phyloP scores from a whole-genome alignment of 2,888 invertebrate genomes.

The Rhamphomyia laevipes region DNA sequence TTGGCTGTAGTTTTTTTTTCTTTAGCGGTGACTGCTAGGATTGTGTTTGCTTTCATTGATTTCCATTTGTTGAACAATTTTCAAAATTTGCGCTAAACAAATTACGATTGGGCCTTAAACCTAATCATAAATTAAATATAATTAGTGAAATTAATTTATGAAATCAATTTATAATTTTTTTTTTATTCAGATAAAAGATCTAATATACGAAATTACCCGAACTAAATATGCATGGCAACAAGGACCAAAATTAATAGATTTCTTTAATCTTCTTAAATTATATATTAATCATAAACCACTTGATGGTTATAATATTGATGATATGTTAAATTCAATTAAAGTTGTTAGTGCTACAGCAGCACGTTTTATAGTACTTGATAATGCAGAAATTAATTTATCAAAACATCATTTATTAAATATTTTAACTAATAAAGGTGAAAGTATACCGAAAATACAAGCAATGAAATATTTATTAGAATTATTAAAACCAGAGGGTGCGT shows the following conservation, averaged over 20 bases:
- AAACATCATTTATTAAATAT: constrained; percentile 8
- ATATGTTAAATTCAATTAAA: constrained; percentile 30
- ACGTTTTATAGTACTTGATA: background rate
- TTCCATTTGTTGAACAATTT: too few relatives aligned
- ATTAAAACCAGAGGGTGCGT: background rate
- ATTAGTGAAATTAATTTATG: too few relatives aligned
- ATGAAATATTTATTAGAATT: constrained; percentile 10
- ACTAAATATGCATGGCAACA: too few relatives aligned
- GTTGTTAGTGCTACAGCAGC: background rate
- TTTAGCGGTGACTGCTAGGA: too few relatives aligned
- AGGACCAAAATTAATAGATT: constrained; percentile 19
- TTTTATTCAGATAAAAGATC: too few relatives aligned
- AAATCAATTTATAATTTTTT: too few relatives aligned
- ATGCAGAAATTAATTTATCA: constrained; percentile 1
- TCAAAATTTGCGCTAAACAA: too few relatives aligned
- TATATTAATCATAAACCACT: constrained; percentile 56
- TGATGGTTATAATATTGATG: constrained; percentile 40
- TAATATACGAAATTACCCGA: too few relatives aligned
- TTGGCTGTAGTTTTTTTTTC: too few relatives aligned
- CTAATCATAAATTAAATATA: too few relatives aligned
- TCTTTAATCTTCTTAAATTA: constrained; percentile 52
- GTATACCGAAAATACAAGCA: constrained; percentile 7
- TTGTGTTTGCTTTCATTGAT: too few relatives aligned
- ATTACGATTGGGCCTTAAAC: too few relatives aligned
- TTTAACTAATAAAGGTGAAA: constrained; percentile 11